phyloP scores from a whole-genome alignment of 2,797 vertebrate genomes.

The Danionella dracula region DNA sequence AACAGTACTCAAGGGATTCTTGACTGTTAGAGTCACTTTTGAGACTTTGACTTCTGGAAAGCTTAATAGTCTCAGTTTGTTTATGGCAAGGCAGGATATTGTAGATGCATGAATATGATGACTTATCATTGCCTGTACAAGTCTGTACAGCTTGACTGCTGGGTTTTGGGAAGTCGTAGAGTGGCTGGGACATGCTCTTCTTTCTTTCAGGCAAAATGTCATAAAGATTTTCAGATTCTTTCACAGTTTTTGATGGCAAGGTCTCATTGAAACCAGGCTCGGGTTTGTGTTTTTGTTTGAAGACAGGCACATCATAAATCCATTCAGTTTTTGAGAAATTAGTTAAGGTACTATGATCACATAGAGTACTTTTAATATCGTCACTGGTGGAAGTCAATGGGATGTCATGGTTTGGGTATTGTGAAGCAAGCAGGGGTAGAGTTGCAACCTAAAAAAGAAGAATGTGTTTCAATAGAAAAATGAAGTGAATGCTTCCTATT shows the following conservation, averaged over 20 bases:
- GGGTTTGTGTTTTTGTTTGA: slow-evolving; percentile 61
- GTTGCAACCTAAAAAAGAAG: slow-evolving; percentile 67
- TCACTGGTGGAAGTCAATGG: slow-evolving; percentile 52
- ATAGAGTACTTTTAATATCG: slow-evolving; percentile 41
- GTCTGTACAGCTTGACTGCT: not conserved
- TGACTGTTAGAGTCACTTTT: slow-evolving; percentile 31
- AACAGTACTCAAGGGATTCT: slow-evolving; percentile 57
- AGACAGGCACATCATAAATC: slow-evolving; percentile 80
- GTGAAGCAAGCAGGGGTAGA: slow-evolving; percentile 60
- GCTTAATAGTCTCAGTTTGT: slow-evolving; percentile 40
- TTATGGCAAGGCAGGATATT: slow-evolving; percentile 43
- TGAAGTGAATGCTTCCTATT: not conserved
- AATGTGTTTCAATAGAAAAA: not conserved
- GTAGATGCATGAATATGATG: slow-evolving; percentile 33
- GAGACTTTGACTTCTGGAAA: slow-evolving; percentile 31
- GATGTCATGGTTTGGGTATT: slow-evolving; percentile 64
- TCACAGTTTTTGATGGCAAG: slow-evolving; percentile 40
- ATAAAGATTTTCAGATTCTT: slow-evolving; percentile 38
- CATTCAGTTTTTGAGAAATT: slow-evolving; percentile 74
- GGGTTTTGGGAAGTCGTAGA: slow-evolving; percentile 67
- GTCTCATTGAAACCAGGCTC: slow-evolving; percentile 32
- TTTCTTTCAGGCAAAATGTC: slow-evolving; percentile 42
- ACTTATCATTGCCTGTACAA: slow-evolving; percentile 27
- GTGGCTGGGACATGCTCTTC: not conserved
- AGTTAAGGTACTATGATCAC: slow-evolving; percentile 69